Evolutionary conservation across 2,113 vertebrate genomes (phyloP), one percentile per base, ranked within the genome.

Genomic region (Sterna hirundo): DNA sequence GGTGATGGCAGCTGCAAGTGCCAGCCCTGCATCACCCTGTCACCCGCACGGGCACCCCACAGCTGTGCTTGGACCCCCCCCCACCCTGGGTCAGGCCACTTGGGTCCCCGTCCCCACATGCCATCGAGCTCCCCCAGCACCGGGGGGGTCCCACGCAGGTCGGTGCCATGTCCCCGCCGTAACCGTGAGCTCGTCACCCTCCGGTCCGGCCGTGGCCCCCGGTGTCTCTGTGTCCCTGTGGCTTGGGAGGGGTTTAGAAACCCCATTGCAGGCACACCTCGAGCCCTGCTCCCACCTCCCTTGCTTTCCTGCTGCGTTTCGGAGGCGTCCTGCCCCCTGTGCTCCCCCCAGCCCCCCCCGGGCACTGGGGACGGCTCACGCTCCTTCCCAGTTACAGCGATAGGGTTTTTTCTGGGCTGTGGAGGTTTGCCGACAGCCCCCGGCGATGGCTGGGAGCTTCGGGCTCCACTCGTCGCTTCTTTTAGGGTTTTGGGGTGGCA

Each of bases 121-220:
- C 58, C 42, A 18, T 2, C 2, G 21, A 54, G 58, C 54, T n/a
- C 54, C n/a, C 22, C n/a, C 60, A 69, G 87, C 44, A 26, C 44
- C 7, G 0, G 0, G 1, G 27, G 64, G n/a, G 10, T 38, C 72
- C 62, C n/a, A 7, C 3, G 4, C 22, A n/a, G 46, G 8, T 29
- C 6, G 3, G 34, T 38, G 13, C 85, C 58, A 15, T 0, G 0
- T 47, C 75, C 51, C 30, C 61, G 5, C 17, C 4, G 0, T 17
- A 61, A n/a, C 46, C 4, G 5, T 49, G 44, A 78, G 13, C 29
- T 62, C 0, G 0, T 80, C 68, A 47, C 47, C 27, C 34, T 42
- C 46, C 70, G 61, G 57, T 70, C 65, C 1, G 1, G 51, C 44
- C 2, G 0, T 5, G 38, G 30, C 5, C 29, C 49, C 36, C 3